Base-by-base conservation (phyloP, 2,888 invertebrate genomes). In the Trissolcus brochymenae region DNA sequence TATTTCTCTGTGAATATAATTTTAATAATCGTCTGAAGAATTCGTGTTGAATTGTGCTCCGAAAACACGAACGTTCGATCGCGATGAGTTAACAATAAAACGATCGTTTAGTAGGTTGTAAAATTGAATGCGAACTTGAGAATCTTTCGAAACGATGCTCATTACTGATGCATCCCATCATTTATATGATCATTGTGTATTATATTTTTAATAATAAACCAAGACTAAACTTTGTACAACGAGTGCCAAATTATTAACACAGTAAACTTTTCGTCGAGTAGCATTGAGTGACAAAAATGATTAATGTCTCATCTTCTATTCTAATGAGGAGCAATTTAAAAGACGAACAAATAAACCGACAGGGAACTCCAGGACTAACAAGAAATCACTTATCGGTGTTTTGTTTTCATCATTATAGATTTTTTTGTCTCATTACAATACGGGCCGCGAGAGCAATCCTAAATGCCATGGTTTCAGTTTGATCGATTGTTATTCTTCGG, bases 231-330 rank as follows among this genome's bases (percentile, higher is more conserved):
- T 73, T 60, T 13, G 41, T 13, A 50, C 56, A 41, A 6, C 29
- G 14, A 57, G 43, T 51, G 35, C 61, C 43, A 74, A 74, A 74
- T 74, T 74, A 74, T 74, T 74, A 67, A 67, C 19, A n/a, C 17
- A 21, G 57, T 54, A 65, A 74, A 67, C 61, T 66, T 14, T 16
- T 40, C 35, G 51, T 55, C 14, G 61, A 66, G 54, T 56, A 54
- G 35, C 9, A 61, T 16, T 61, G 16, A 16, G 9, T 19, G 25
- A 67, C 67, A 67, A 74, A 67, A 67, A 67, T 67, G 61, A 62
- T 74, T 67, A 74, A 67, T 67, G 67, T 61, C 56, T 56, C 50
- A 29, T 56, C 29, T 49, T 55, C 53, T 21, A 67, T 62, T 49
- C 61, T 67, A 62, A 67, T 56, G 59, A 49, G 59, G 40, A 25